Conservation (phyloP, 2,797 vertebrate species). For the Neomorphus geoffroyi region DNA sequence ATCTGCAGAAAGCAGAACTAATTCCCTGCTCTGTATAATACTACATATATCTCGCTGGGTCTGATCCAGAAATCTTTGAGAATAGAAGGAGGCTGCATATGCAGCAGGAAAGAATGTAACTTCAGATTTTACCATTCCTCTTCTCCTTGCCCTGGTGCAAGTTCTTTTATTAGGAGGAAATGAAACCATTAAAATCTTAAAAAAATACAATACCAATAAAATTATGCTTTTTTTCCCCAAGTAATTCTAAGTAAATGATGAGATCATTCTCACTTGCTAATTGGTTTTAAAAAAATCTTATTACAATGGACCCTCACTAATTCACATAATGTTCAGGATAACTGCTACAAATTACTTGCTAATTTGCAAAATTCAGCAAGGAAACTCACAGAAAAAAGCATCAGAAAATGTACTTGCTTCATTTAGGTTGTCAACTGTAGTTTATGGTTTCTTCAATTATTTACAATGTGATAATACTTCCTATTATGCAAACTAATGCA, state of each 20-base stretch:
- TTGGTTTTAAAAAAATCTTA: conserved; percentile 23
- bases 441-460: conserved; percentile 63
- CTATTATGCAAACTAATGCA: background rate
- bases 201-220: conserved; percentile 25
- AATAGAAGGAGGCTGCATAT: background rate
- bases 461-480: conserved; percentile 35
- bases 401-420: conserved; percentile 6
- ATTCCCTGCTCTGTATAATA: background rate
- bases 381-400: background rate
- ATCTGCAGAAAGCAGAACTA: background rate
- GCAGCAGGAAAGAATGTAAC: background rate
- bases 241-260: conserved; percentile 27
- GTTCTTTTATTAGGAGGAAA: background rate
- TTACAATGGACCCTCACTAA: conserved; percentile 34
- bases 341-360: conserved; percentile 31
- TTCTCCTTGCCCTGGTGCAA: background rate
- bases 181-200: background rate
- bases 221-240: background rate
- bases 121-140: background rate
- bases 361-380: conserved; percentile 31
- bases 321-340: conserved; percentile 14
- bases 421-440: conserved; percentile 1
- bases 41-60: background rate
- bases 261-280: conserved; percentile 51
- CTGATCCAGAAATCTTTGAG: background rate